These are phyloP conservation scores for Zaprionus bogoriensis DNA, from an alignment of 2,888 invertebrate genomes.

Conservation along the genomic window DNA sequence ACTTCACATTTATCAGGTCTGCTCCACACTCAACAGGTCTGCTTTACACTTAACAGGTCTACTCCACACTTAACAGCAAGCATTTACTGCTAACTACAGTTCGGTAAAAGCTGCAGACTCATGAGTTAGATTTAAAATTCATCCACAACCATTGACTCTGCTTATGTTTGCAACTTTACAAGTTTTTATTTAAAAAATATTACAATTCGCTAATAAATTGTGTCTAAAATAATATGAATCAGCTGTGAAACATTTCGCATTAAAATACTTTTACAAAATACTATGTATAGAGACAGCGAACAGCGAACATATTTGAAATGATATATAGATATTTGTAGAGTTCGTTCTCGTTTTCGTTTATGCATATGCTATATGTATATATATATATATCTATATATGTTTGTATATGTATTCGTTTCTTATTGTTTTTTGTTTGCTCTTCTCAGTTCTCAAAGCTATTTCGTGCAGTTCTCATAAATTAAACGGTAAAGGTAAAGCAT, in stretches of 20 bases:
- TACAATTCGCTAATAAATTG: conserved; percentile 77
- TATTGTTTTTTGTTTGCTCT: conserved; percentile 29
- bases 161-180: conserved; percentile 61
- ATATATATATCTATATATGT: too few species aligned
- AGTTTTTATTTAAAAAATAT: conserved; percentile 73
- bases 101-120: too few species aligned
- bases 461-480: conserved; percentile 53
- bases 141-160: not conserved
- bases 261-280: conserved; percentile 75
- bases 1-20: not conserved
- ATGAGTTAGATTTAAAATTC: too few species aligned
- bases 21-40: not conserved
- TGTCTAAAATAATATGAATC: conserved; percentile 67
- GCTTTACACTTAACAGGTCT: not conserved
- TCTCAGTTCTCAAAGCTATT: conserved; percentile 66
- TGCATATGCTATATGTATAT: conserved; percentile 13
- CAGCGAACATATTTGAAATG: conserved; percentile 51
- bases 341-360: conserved; percentile 15
- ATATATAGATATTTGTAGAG: conserved; percentile 16
- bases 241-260: conserved; percentile 56
- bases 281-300: conserved; percentile 58
- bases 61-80: not conserved
- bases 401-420: conserved; percentile 15
- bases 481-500: conserved; percentile 52
- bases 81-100: not conserved